Conservation (phyloP, 2,113 vertebrate species). For the Tenebrosternarchus preto region DNA sequence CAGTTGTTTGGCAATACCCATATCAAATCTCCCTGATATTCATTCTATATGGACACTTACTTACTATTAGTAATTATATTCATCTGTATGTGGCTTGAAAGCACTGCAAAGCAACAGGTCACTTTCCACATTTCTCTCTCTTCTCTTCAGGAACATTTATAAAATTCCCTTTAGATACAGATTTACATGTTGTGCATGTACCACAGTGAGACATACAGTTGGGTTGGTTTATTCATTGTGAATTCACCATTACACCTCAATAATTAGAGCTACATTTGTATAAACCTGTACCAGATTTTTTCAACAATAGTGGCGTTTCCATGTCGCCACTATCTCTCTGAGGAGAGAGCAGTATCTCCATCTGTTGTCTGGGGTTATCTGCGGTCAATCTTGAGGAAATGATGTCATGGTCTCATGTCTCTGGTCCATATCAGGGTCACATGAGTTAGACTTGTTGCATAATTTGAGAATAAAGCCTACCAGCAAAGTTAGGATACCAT, state of each 20-base stretch:
- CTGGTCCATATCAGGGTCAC: slow-evolving; percentile 8
- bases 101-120: neutral
- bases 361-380: neutral
- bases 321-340: too few relatives aligned
- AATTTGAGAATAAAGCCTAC: slow-evolving; percentile 4
- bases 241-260: neutral
- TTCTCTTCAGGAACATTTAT: too few relatives aligned
- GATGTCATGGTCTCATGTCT: slow-evolving; percentile 11
- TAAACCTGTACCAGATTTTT: neutral
- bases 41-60: neutral
- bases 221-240: slow-evolving; percentile 16
- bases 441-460: neutral
- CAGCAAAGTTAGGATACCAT: neutral
- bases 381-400: slow-evolving; percentile 16
- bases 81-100: slow-evolving; percentile 2
- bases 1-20: slow-evolving; percentile 6
- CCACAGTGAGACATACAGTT: neutral
- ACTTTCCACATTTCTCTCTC: neutral
- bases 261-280: neutral
- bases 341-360: neutral
- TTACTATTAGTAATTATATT: neutral
- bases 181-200: neutral
- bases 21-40: slow-evolving; percentile 4
- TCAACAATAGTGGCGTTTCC: neutral
- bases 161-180: neutral